A percentile compares a stretch with the other conserved stretches of the same genome.
phyloP scores from a whole-genome alignment of 2,113 vertebrate species.

The Pholis gunnellus region DNA sequence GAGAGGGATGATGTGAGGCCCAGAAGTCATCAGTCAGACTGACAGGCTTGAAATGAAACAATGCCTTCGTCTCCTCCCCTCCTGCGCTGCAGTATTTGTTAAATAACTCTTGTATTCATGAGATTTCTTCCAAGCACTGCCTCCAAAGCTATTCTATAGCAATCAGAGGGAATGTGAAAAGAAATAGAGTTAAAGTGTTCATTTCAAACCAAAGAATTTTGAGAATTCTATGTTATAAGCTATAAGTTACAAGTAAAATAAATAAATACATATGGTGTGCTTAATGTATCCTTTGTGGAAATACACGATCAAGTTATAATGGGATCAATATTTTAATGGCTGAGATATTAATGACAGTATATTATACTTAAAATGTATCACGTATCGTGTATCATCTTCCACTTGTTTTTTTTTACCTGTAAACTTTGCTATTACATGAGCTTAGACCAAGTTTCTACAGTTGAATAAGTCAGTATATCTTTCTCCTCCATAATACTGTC shows the following conservation, averaged over 20 bases:
- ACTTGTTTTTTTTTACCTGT: constrained; percentile 8
- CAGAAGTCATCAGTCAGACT: constrained; percentile 80
- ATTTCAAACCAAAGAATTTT: constrained; percentile 27
- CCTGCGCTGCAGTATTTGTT: constrained; percentile 72
- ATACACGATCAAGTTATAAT: constrained; percentile 23
- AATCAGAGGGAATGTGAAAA: constrained; percentile 68
- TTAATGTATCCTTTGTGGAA: constrained; percentile 19
- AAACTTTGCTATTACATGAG: constrained; percentile 40
- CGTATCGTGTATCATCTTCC: constrained; percentile 4
- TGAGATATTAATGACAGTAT: constrained; percentile 28
- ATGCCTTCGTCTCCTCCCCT: constrained; percentile 74
- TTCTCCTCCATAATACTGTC: constrained; percentile 61
- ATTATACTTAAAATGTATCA: constrained; percentile 20
- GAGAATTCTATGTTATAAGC: constrained; percentile 21
- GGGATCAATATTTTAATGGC: constrained; percentile 44
- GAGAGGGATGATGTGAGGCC: constrained; percentile 69
- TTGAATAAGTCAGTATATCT: constrained; percentile 49
- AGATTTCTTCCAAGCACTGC: constrained; percentile 53
- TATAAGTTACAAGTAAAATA: constrained; percentile 37
- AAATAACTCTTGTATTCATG: constrained; percentile 76
- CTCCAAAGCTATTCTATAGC: constrained; percentile 52
- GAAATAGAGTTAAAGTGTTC: constrained; percentile 56
- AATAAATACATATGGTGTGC: constrained; percentile 28
- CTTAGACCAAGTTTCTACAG: constrained; percentile 12
- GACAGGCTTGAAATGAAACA: constrained; percentile 82